A percentile compares a stretch with the other conserved stretches of the same genome.
phyloP scores from a whole-genome alignment of 2,113 vertebrate species.

The Tychaedon coryphoeus region DNA sequence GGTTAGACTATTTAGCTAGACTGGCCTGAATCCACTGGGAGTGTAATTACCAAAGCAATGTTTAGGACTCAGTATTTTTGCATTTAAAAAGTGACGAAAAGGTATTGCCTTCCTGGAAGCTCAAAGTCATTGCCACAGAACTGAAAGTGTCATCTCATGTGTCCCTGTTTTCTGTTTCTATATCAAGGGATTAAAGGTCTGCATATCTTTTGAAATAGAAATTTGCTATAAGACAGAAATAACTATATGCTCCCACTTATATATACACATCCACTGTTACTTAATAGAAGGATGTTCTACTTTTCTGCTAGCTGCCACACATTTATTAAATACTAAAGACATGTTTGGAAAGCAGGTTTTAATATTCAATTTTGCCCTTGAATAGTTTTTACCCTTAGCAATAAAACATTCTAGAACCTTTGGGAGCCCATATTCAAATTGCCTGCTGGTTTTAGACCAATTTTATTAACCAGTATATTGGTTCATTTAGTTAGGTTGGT shows the following conservation, averaged over 20 bases:
- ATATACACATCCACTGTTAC: background rate
- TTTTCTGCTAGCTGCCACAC: slow-evolving; percentile 21
- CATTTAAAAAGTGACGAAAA: background rate
- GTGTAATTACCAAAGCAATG: background rate
- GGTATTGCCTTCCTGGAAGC: background rate
- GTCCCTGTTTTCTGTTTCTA: slow-evolving; percentile 12
- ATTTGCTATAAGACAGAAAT: slow-evolving; percentile 17
- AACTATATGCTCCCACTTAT: background rate
- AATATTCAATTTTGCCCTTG: slow-evolving; percentile 68
- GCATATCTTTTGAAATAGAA: slow-evolving; percentile 9
- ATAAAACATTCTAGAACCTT: slow-evolving; percentile 35
- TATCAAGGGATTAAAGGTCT: slow-evolving; percentile 33
- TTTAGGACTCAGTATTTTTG: background rate
- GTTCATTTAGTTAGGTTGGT: slow-evolving; percentile 22
- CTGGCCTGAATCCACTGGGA: background rate
- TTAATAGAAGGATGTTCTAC: background rate
- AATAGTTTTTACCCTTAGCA: slow-evolving; percentile 57
- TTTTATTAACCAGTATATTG: slow-evolving; percentile 34
- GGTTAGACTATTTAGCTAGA: background rate
- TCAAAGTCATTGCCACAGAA: background rate
- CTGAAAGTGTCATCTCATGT: background rate
- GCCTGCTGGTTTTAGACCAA: slow-evolving; percentile 29
- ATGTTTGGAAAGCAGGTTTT: slow-evolving; percentile 63
- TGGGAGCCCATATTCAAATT: slow-evolving; percentile 57
- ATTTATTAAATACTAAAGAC: slow-evolving; percentile 63